Base-by-base conservation (phyloP, 1,140 invertebrate genomes). In the Metopolophium dirhodum region DNA sequence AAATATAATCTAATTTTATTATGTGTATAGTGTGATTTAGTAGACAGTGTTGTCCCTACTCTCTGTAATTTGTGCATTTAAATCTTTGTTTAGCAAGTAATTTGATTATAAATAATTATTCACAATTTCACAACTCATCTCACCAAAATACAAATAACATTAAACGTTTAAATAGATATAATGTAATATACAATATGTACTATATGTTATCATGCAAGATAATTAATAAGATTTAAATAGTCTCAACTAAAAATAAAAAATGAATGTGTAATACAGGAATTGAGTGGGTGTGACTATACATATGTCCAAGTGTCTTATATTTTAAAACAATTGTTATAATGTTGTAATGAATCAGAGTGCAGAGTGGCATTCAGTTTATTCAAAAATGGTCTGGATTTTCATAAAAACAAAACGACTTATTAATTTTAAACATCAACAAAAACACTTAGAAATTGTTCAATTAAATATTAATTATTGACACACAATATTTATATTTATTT, bases 1-100 rank as follows among this genome's bases (percentile, higher is more conserved):
- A 77, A 77, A 77, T 77, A 77, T 18, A 77, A 77, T 77, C 61
- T 77, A 77, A 77, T 77, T 77, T 77, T 77, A 77, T 35, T n/a
- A 77, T 77, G 61, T 77, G 14, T 77, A 77, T 77, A n/a, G 61
- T 77, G 61, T 77, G 14, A 77, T 77, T 77, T 77, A 68, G 61
- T 77, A n/a, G 30, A 77, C 14, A n/a, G 2, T 35, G n/a, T 35
- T n/a, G 61, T 77, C n/a, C n/a, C n/a, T n/a, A 18, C 61, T n/a
- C 61, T n/a, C 30, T 68, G 61, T 68, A 77, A 77, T 77, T 77
- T 77, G n/a, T 77, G 61, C 2, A n/a, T 77, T 77, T 35, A 77
- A 77, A 77, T n/a, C 11, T 77, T 77, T 77, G 61, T 77, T 77
- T 77, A 77, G 30, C 18, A 18, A n/a, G 14, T 77, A 6, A 77